A percentile compares a stretch with the other conserved stretches of the same genome.
Conservation (phyloP, 2,888 invertebrate genomes). For the Dichetophora obliterata region DNA sequence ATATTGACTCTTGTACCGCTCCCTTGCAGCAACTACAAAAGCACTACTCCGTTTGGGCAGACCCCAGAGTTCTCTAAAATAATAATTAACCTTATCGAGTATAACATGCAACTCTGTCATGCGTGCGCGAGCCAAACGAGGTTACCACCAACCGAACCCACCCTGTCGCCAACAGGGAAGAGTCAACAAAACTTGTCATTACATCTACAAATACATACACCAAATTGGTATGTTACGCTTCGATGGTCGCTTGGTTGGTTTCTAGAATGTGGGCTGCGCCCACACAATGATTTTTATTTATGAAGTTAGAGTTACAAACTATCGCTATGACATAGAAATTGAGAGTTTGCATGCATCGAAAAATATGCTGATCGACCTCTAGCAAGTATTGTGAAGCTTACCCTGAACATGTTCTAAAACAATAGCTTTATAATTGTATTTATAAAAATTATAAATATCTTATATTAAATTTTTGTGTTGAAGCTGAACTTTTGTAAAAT, state of each 20-base stretch:
- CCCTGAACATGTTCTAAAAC: too few relatives aligned
- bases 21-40: background rate
- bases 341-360: background rate
- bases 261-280: constrained; percentile 18
- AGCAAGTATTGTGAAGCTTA: too few relatives aligned
- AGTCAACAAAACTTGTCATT: background rate
- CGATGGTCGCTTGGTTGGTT: background rate
- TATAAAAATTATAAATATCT: too few relatives aligned
- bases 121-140: background rate
- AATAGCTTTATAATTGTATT: too few relatives aligned
- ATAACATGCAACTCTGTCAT: background rate
- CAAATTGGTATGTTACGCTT: constrained; percentile 14
- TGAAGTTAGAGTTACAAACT: too few relatives aligned
- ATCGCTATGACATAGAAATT: too few relatives aligned
- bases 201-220: background rate
- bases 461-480: too few relatives aligned
- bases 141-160: background rate
- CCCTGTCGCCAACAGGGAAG: background rate
- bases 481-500: too few relatives aligned
- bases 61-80: too few relatives aligned
- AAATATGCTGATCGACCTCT: too few relatives aligned
- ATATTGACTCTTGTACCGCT: background rate
- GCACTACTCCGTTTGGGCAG: too few relatives aligned
- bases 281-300: constrained; percentile 8
- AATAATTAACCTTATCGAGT: too few relatives aligned